Evolutionary conservation across 2,797 vertebrate genomes (phyloP), one percentile per base, ranked within the genome.

Genomic region (Hypotaenidia philippensis): DNA sequence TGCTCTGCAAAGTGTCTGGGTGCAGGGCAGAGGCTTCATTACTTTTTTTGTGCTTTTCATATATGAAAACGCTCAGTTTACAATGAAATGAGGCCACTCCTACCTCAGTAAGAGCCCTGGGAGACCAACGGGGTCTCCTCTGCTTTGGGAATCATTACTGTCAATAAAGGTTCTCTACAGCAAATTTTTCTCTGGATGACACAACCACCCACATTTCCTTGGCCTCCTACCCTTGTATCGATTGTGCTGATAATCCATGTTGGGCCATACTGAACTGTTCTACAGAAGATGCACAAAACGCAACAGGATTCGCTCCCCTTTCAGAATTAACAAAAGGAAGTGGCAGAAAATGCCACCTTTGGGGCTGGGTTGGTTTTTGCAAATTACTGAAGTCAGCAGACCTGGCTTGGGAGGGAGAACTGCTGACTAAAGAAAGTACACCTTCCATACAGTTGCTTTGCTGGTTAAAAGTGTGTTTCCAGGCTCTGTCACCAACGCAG

Each of bases 361-460:
- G 25, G n/a, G 66, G n/a, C 19, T 27, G 34, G 27, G 61, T 2
- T 53, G 50, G 10, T 29, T 90, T 88, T 59, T 47, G 44, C 40
- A 50, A 45, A 84, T 84, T 63, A 60, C 36, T 74, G 21, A 82
- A 80, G 68, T 81, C 86, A 91, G 92, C 65, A 95, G 40, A 87
- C 50, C 40, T n/a, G 60, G 40, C 75, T 84, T 41, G 31, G 83
- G 53, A 57, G 44, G 19, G 19, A 89, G 52, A 94, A 47, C 47
- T 75, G 82, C 50, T 87, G 77, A 90, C 32, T 56, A 66, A 66
- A 68, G 32, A 40, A 72, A 50, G 61, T 16, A 12, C 40, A 52
- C 21, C 63, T 88, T 92, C 29, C 32, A 36, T 10, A 16, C 19
- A 18, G 57, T 5, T 83, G 65, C 57, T 81, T 50, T 83, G 74